These are phyloP conservation scores for Ceyx margarethae DNA, from an alignment of 2,113 vertebrate species.

Conservation along the genomic window DNA sequence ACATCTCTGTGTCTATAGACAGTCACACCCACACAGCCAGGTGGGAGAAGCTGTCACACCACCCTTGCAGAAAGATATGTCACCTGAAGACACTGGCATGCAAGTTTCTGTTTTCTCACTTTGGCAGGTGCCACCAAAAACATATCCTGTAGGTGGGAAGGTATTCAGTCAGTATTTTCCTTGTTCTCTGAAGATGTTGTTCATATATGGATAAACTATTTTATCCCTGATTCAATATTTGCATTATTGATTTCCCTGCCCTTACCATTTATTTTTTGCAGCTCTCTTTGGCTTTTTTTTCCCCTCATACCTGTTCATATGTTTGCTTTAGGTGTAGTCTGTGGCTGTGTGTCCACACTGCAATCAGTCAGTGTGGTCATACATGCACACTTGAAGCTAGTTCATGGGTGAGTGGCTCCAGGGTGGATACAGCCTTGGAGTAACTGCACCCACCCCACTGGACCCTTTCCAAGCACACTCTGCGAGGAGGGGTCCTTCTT, in stretches of 20 bases:
- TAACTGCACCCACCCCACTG: not conserved
- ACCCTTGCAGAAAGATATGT: not conserved
- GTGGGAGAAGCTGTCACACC: not conserved
- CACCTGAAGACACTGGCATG: slow-evolving; percentile 4
- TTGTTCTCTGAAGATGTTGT: slow-evolving; percentile 15
- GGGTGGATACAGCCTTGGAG: slow-evolving; percentile 17
- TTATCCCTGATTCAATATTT: slow-evolving; percentile 69
- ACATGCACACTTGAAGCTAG: not conserved
- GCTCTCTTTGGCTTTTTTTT: slow-evolving; percentile 17
- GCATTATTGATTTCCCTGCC: slow-evolving; percentile 42
- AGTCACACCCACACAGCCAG: not conserved
- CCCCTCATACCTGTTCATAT: slow-evolving; percentile 22
- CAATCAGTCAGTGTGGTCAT: slow-evolving; percentile 34
- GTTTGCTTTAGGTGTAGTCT: slow-evolving; percentile 72
- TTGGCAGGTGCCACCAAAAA: not conserved
- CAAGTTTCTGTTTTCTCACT: slow-evolving; percentile 48
- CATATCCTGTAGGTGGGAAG: slow-evolving; percentile 51
- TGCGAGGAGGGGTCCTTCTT: not conserved
- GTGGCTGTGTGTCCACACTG: not conserved
- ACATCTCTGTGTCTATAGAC: accelerated
- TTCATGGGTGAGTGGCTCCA: not conserved
- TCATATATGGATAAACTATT: slow-evolving; percentile 33
- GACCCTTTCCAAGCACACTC: not conserved
- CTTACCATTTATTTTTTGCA: slow-evolving; percentile 25
- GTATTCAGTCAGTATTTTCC: slow-evolving; percentile 25